These are phyloP conservation scores for Callorhinus ursinus DNA, from an alignment of 2,113 vertebrate genomes.

Conservation along the genomic window DNA sequence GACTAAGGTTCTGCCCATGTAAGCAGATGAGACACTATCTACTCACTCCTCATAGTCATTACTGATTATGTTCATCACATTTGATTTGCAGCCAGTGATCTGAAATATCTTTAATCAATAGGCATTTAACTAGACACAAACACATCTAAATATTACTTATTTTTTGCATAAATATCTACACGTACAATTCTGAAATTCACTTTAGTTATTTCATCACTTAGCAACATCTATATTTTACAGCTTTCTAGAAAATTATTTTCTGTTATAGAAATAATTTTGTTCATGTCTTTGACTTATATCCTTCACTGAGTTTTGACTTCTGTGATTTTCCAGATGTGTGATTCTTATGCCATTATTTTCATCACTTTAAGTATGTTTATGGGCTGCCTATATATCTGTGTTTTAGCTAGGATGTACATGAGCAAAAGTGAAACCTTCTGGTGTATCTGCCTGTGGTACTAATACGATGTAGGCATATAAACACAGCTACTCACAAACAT, in stretches of 20 bases:
- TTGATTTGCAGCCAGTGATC: constrained; percentile 17
- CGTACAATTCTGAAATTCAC: constrained; percentile 9
- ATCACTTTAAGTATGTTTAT: not conserved
- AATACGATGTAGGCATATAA: not conserved
- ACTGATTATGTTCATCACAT: constrained; percentile 22
- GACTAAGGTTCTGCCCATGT: not conserved
- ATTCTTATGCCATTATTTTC: not conserved
- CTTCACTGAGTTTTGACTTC: not conserved
- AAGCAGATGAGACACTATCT: not conserved
- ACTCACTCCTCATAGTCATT: not conserved
- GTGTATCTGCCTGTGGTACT: not conserved
- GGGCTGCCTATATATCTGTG: not conserved
- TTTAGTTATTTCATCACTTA: not conserved
- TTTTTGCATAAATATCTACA: not conserved
- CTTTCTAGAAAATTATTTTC: not conserved
- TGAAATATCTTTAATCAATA: constrained; percentile 47
- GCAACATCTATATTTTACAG: not conserved
- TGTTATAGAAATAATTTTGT: not conserved
- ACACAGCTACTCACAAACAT: not conserved
- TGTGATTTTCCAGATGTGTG: constrained; percentile 30
- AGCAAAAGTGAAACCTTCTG: not conserved
- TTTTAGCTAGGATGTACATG: not conserved
- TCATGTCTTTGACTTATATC: not conserved
- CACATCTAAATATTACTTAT: constrained; percentile 12
- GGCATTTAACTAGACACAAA: not conserved